These are phyloP conservation scores for Zygaena filipendulae DNA, from an alignment of 2,888 invertebrate genomes.

Conservation along the genomic window DNA sequence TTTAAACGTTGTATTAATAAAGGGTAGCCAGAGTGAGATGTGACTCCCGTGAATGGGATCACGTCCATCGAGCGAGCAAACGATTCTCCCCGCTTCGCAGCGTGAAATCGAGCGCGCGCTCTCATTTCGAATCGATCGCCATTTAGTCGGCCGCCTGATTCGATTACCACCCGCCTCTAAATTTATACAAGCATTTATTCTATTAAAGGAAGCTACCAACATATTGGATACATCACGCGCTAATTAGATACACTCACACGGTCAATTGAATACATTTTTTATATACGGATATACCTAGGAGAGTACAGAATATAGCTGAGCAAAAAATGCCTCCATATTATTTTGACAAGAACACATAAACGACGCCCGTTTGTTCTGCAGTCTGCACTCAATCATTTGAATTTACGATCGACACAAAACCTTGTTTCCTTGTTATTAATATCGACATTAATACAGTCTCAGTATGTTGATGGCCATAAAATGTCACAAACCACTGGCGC, in stretches of 20 bases:
- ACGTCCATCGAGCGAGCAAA: constrained; percentile 34
- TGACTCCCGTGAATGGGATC: constrained; percentile 33
- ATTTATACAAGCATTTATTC: constrained; percentile 22
- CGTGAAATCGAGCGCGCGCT: constrained; percentile 56
- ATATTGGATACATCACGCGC: constrained; percentile 22
- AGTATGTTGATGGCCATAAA: constrained; percentile 63
- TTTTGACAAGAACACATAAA: constrained; percentile 46
- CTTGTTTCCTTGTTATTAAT: constrained; percentile 58
- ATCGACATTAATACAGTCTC: constrained; percentile 63
- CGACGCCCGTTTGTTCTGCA: too few relatives aligned
- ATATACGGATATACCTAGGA: too few relatives aligned
- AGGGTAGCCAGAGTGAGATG: too few relatives aligned
- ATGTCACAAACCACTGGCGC: constrained; percentile 64
- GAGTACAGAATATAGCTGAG: too few relatives aligned
- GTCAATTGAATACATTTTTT: constrained; percentile 1
- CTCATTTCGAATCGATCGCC: constrained; percentile 43
- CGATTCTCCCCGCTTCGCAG: constrained; percentile 49
- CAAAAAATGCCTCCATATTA: constrained; percentile 33
- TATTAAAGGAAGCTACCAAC: constrained; percentile 25
- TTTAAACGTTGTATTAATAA: too few relatives aligned
- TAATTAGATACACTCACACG: constrained; percentile 25
- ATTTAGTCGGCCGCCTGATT: constrained; percentile 39
- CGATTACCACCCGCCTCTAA: constrained; percentile 38
- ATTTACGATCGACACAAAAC: constrained; percentile 48
- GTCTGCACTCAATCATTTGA: constrained; percentile 37